A percentile compares a stretch with the other conserved stretches of the same genome.
Conservation (phyloP, 2,797 vertebrate species). For the Sternotherus odoratus region DNA sequence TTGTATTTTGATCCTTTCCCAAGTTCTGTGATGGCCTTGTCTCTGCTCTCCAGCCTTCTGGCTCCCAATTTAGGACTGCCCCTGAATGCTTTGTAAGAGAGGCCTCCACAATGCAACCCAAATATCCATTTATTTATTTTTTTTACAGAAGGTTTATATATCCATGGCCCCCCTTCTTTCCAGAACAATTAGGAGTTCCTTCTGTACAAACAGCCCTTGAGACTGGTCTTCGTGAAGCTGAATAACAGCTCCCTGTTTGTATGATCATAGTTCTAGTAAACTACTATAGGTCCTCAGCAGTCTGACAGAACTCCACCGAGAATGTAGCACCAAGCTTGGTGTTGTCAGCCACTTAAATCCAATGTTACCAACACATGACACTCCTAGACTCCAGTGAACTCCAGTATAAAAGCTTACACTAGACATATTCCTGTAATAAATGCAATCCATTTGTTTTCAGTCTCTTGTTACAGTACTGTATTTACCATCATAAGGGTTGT, state of each 20-base stretch:
- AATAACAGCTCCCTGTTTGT: neutral
- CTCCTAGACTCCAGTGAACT: neutral
- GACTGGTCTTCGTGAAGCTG: neutral
- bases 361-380: neutral
- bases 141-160: neutral
- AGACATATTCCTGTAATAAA: neutral
- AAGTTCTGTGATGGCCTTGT: neutral
- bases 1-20: neutral
- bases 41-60: neutral
- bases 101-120: neutral
- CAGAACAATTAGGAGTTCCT: neutral
- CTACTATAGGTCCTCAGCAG: fast-evolving
- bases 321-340: neutral
- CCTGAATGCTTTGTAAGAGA: neutral
- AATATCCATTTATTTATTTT: neutral
- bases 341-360: neutral
- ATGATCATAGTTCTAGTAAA: neutral
- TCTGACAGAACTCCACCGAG: neutral
- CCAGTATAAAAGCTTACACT: neutral
- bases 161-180: neutral
- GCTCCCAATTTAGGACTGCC: neutral
- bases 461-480: neutral
- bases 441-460: neutral
- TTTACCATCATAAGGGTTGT: neutral
- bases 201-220: neutral